These are phyloP conservation scores for Galleria mellonella DNA, from an alignment of 1,140 invertebrate genomes.

Conservation along the genomic window DNA sequence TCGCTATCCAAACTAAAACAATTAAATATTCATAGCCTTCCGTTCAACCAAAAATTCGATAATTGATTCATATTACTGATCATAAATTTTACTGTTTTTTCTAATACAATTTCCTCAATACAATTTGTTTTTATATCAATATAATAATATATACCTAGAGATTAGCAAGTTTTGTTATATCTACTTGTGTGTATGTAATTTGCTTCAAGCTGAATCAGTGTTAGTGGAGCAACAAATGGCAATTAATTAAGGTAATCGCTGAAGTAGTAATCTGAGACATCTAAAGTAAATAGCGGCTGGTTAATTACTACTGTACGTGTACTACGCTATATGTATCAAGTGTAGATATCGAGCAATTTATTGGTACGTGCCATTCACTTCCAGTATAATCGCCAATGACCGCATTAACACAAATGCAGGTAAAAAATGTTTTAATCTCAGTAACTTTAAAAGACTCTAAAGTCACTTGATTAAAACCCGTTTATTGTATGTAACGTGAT, in stretches of 20 bases:
- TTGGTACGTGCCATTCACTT: constrained; percentile 16
- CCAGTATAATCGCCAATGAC: constrained; percentile 21
- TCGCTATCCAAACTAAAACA: too few relatives aligned
- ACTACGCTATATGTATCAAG: constrained; percentile 18
- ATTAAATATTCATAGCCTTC: too few relatives aligned
- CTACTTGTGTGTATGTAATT: too few relatives aligned
- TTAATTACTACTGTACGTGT: constrained; percentile 19
- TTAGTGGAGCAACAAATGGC: constrained; percentile 7
- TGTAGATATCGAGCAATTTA: constrained; percentile 30
- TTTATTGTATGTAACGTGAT: too few relatives aligned
- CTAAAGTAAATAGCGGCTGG: constrained; percentile 12
- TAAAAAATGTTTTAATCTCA: constrained; percentile 8
- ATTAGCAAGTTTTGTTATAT: too few relatives aligned
- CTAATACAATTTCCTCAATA: too few relatives aligned
- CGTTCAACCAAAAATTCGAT: too few relatives aligned
- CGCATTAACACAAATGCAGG: constrained; percentile 8
- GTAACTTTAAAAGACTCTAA: constrained; percentile 1
- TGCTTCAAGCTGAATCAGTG: too few relatives aligned
- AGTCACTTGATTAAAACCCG: not conserved
- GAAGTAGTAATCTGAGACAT: constrained; percentile 3
- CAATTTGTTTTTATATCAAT: too few relatives aligned
- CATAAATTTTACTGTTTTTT: too few relatives aligned
- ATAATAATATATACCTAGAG: too few relatives aligned
- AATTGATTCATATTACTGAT: too few relatives aligned
- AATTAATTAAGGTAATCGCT: constrained; percentile 1